Conservation (phyloP, 2,113 vertebrate species). For the Sardina pilchardus region DNA sequence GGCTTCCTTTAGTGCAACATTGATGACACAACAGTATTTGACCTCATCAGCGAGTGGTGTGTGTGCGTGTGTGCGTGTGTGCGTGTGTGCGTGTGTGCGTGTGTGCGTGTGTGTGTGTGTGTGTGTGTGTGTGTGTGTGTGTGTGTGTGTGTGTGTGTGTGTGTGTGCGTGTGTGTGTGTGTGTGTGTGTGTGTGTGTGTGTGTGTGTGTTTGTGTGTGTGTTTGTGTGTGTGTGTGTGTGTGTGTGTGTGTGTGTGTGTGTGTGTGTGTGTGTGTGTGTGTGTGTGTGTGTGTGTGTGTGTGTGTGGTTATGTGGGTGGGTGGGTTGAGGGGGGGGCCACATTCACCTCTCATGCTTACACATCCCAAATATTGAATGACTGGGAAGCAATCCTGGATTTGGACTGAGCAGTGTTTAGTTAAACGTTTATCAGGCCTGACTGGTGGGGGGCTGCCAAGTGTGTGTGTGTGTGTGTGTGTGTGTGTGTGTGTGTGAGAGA, state of each 20-base stretch:
- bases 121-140: too few species aligned
- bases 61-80: background rate
- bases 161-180: too few species aligned
- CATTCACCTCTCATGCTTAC: conserved; percentile 47
- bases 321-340: conserved; percentile 34
- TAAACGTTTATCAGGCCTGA: conserved; percentile 67
- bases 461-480: background rate
- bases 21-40: conserved; percentile 19
- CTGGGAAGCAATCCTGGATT: conserved; percentile 63
- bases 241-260: too few species aligned
- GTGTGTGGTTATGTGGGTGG: too few species aligned
- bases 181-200: too few species aligned
- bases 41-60: background rate
- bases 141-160: too few species aligned
- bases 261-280: too few species aligned
- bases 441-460: conserved; percentile 61
- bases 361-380: conserved; percentile 67
- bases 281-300: too few species aligned
- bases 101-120: too few species aligned
- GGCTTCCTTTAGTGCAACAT: background rate
- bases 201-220: too few species aligned
- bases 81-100: background rate
- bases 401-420: conserved; percentile 62
- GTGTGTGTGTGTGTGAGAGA: background rate
- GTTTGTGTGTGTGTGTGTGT: too few species aligned